Evolutionary conservation across 2,113 vertebrate species (phyloP).

Genomic region (Pyxicephalus adspersus): DNA sequence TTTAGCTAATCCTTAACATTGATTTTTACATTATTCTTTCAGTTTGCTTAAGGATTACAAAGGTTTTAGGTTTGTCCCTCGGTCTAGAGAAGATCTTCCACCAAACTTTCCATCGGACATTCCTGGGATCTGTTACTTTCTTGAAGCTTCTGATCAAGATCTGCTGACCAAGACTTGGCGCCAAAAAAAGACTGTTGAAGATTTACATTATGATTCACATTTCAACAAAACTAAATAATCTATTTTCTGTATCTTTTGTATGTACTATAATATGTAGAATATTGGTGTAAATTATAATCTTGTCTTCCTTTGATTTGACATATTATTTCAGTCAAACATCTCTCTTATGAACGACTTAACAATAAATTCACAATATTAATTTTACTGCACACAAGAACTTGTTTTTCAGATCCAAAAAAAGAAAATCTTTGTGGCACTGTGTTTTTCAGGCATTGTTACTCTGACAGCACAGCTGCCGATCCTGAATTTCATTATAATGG

Average conservation of each 20-base stretch:
- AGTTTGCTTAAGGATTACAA: constrained; percentile 89
- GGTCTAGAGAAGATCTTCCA: constrained; percentile 93
- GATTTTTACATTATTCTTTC: constrained; percentile 33
- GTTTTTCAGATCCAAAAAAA: neutral
- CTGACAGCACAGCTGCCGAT: neutral
- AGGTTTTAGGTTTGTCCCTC: constrained; percentile 91
- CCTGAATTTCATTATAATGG: too few species aligned
- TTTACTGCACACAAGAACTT: constrained; percentile 10
- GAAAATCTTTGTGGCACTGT: neutral
- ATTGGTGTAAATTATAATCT: constrained; percentile 14
- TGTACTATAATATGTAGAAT: constrained; percentile 28
- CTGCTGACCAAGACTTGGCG: constrained; percentile 69
- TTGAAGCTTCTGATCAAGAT: constrained; percentile 81
- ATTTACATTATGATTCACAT: constrained; percentile 55
- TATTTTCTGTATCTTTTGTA: neutral
- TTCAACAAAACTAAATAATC: constrained; percentile 51
- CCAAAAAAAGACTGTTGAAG: constrained; percentile 69
- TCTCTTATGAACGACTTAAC: neutral
- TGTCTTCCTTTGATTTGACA: constrained; percentile 37
- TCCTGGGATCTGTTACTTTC: constrained; percentile 96
- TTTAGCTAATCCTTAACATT: neutral
- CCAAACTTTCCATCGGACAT: constrained; percentile 93
- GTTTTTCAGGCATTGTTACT: too few species aligned
- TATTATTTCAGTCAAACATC: constrained; percentile 11
- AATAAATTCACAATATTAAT: constrained; percentile 9